These are phyloP conservation scores for Stenchaetothrips biformis DNA, from an alignment of 2,888 invertebrate species.

Conservation along the genomic window DNA sequence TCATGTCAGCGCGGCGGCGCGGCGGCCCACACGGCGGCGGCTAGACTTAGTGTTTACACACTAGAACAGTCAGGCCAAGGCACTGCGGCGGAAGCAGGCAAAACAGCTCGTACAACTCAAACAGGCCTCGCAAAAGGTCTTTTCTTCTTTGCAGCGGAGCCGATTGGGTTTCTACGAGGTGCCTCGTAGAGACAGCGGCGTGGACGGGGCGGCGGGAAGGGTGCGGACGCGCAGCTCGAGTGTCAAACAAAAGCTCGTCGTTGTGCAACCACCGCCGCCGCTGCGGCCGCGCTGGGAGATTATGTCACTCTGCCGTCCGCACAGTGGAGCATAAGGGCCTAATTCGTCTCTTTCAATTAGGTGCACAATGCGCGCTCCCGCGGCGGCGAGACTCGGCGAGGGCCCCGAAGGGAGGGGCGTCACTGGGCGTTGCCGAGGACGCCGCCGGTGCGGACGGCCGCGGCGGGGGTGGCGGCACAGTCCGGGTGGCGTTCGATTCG, in stretches of 20 bases:
- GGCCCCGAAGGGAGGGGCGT: background rate
- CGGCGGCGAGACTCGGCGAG: background rate
- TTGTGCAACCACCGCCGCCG: background rate
- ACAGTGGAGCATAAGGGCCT: background rate
- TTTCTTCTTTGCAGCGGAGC: no score
- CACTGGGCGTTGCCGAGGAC: background rate
- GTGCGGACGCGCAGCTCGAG: background rate
- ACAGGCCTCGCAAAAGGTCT: no score
- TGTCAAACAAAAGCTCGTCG: background rate
- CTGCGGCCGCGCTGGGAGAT: background rate
- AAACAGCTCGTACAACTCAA: no score
- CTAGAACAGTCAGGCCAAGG: no score
- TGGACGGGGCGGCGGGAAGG: background rate
- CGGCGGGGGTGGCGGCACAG: background rate
- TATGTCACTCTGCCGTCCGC: background rate
- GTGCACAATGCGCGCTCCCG: background rate
- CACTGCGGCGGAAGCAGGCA: no score
- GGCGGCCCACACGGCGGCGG: no score
- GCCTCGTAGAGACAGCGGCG: no score
- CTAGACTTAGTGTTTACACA: no score
- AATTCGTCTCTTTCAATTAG: constrained; percentile 25
- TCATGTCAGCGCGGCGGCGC: no score
- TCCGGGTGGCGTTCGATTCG: no score
- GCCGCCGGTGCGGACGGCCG: background rate
- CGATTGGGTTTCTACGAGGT: no score